Conservation (phyloP, 2,797 vertebrate species). For the Arnoldichthys spilopterus region DNA sequence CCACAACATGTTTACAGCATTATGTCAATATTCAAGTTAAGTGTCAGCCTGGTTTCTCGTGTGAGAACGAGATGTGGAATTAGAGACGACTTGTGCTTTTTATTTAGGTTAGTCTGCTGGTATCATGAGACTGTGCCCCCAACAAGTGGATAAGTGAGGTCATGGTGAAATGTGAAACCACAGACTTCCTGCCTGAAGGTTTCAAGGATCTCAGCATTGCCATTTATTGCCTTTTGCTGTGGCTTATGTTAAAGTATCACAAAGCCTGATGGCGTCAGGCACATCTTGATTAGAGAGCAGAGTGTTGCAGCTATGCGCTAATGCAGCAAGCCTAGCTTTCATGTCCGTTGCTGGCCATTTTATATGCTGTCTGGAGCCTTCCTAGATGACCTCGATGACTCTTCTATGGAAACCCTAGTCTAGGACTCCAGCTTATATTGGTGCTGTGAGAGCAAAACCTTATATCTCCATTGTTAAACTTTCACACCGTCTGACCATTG, state of each 20-base stretch:
- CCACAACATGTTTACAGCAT: too few species aligned
- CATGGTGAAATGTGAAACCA: constrained; percentile 12
- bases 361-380: constrained; percentile 2
- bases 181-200: background rate
- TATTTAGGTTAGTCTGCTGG: background rate
- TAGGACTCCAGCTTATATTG: background rate
- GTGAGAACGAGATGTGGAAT: background rate
- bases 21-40: too few species aligned
- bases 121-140: background rate
- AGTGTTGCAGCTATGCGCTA: background rate
- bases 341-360: background rate
- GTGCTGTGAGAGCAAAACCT: too few species aligned
- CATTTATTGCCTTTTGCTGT: background rate
- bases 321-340: background rate
- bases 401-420: background rate
- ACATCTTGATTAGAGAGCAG: background rate
- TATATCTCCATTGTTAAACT: too few species aligned
- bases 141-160: background rate
- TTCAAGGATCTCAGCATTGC: background rate
- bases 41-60: background rate
- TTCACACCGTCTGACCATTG: too few species aligned
- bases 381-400: background rate
- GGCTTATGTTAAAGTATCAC: constrained; percentile 6
- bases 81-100: background rate
- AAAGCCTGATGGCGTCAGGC: background rate